phyloP scores from a whole-genome alignment of 1,140 invertebrate species.

The Magallana gigas region DNA sequence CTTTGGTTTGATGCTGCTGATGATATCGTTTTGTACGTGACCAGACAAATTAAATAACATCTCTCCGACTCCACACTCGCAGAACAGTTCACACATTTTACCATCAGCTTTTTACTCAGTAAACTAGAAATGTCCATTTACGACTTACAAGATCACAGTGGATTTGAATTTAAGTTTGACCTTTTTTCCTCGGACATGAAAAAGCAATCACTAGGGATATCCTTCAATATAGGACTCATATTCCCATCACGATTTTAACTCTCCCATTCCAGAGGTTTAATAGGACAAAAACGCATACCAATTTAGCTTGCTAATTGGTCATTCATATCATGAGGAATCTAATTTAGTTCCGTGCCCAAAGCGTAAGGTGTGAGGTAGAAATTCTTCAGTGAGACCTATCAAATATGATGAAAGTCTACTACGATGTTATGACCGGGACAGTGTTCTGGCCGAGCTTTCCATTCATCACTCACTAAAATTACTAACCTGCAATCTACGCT shows the following conservation, averaged over 20 bases:
- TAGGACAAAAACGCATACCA: neutral
- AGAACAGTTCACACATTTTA: neutral
- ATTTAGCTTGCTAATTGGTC: neutral
- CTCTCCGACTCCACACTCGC: neutral
- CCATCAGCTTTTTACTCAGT: neutral
- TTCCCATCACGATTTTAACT: neutral
- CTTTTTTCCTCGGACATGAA: neutral
- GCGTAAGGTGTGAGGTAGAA: neutral
- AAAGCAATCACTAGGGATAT: neutral
- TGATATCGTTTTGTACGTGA: neutral
- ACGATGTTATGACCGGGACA: neutral
- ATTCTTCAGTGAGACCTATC: neutral
- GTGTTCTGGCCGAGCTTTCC: neutral
- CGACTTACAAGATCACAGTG: neutral
- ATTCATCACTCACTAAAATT: neutral
- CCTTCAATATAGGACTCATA: neutral
- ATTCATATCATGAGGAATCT: neutral
- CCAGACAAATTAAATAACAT: neutral
- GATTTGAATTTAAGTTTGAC: neutral
- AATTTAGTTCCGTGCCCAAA: neutral
- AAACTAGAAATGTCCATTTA: constrained; percentile 18
- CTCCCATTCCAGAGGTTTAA: neutral
- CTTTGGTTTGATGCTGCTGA: too few relatives aligned
- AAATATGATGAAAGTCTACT: constrained; percentile 1
- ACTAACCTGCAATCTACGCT: neutral